phyloP scores from a whole-genome alignment of 2,113 vertebrate species.

The Stegastes partitus region DNA sequence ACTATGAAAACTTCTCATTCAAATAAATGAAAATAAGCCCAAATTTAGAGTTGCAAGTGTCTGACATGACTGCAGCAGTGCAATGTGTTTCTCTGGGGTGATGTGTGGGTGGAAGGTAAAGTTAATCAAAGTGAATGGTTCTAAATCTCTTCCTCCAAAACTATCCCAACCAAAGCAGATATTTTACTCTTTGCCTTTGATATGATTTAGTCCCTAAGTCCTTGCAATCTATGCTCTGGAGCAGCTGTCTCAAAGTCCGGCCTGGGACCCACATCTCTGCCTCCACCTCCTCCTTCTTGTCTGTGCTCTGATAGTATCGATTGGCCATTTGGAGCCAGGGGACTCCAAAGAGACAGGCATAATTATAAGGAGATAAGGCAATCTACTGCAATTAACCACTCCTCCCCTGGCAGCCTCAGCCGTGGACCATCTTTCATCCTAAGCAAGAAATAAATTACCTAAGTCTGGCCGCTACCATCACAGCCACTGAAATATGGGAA shows the following conservation, averaged over 20 bases:
- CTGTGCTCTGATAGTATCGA: constrained; percentile 76
- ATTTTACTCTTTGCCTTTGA: constrained; percentile 28
- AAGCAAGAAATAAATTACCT: constrained; percentile 90
- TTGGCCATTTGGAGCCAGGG: constrained; percentile 78
- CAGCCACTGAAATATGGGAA: constrained; percentile 90
- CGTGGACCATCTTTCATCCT: constrained; percentile 66
- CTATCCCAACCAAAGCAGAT: constrained; percentile 17
- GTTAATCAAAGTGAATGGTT: constrained; percentile 34
- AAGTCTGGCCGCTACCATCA: constrained; percentile 57
- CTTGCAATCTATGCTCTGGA: constrained; percentile 45
- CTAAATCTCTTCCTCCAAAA: constrained; percentile 20
- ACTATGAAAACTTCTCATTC: background rate
- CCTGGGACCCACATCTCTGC: constrained; percentile 61
- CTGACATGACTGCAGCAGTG: constrained; percentile 3
- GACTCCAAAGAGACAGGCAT: constrained; percentile 76
- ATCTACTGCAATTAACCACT: constrained; percentile 89
- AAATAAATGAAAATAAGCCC: background rate
- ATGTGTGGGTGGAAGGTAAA: background rate
- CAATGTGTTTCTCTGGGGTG: constrained; percentile 1
- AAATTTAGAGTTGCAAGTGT: constrained; percentile 1
- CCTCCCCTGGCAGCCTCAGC: constrained; percentile 75
- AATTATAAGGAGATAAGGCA: constrained; percentile 87
- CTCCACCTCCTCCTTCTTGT: constrained; percentile 56
- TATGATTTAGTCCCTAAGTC: constrained; percentile 33
- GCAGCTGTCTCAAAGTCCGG: constrained; percentile 31